Evolutionary conservation across 2,888 invertebrate genomes (phyloP), one percentile per base, ranked within the genome.

Genomic region (Gryllus longicercus): DNA sequence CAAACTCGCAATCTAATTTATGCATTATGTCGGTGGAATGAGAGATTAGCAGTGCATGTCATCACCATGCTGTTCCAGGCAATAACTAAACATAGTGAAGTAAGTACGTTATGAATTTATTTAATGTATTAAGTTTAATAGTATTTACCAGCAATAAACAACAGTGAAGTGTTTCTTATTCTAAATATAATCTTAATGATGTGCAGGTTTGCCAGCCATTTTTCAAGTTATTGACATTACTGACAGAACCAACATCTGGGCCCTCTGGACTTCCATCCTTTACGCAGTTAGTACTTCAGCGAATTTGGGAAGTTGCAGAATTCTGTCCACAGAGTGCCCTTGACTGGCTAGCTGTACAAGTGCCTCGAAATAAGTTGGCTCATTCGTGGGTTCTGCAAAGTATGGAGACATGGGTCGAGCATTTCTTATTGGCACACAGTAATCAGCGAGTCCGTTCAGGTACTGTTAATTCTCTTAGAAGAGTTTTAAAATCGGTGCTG

Each of bases 1-100:
- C 96, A 97, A 88, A 97, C 97, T 5, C 92, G 96, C 83, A 95
- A 96, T 87, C 90, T 98, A 81, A 95, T 97, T 84, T 96, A 96
- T 88, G 96, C 96, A 21, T 89, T 98, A 75, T 96, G 96, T 85
- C 92, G 96, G 76, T 96, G 96, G 91, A 96, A 97, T 87, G 96
- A 96, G 85, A 91, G 94, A 83, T 89, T 97, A 77, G 97, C 97
- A 25, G 93, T 94, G 85, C 94, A 95, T 86, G 94, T 98, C 79
- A 93, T 97, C 79, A 92, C 92, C 83, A 96, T 96, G 94, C 92
- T 97, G 83, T 96, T 97, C 85, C 93, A 94, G 85, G 95, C 96
- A 2, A 96, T 97, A 83, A 94, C 94, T 79, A 95, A 96, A 84
- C 82, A 96, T 87, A 93, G 95, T 0, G 97, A 97, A 88, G 94